Percentiles rank a stretch among this genome's conserved stretches.
Conservation (phyloP, 2,888 invertebrate genomes). For the Pristionchus arcanus region DNA sequence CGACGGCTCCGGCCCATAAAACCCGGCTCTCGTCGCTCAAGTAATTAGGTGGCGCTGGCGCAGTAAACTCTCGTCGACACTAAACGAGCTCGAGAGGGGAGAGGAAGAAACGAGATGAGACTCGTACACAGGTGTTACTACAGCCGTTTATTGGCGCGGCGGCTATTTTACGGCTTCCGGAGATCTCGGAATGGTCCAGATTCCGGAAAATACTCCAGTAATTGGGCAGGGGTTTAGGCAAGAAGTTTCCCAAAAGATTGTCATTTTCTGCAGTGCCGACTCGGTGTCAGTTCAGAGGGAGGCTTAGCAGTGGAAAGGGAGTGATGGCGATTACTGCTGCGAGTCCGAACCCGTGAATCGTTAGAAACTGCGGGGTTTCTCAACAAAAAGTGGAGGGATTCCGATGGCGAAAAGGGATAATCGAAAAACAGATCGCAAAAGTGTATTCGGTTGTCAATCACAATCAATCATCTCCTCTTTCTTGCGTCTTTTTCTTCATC, state of each 20-base stretch:
- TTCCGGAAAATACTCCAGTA: not conserved
- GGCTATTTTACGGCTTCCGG: not conserved
- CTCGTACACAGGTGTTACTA: constrained; percentile 43
- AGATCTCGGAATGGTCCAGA: not conserved
- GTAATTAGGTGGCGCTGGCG: constrained; percentile 22
- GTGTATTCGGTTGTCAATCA: constrained; percentile 19
- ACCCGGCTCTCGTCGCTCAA: not conserved
- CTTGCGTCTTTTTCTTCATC: not conserved
- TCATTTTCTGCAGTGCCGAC: not conserved
- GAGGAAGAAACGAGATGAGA: not conserved
- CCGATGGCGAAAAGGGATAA: not conserved
- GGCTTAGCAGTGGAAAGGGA: not conserved
- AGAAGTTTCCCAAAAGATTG: not conserved
- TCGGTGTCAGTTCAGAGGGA: not conserved
- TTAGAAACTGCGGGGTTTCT: not conserved
- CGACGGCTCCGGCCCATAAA: constrained; percentile 32
- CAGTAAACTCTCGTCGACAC: constrained; percentile 26
- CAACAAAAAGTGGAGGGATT: not conserved
- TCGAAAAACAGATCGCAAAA: constrained; percentile 23
- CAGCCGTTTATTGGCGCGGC: constrained; percentile 19
- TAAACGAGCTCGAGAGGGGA: not conserved
- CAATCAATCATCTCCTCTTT: constrained; percentile 20
- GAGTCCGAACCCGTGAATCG: constrained; percentile 13
- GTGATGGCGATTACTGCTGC: constrained; percentile 12
- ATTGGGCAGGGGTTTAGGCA: not conserved